A percentile compares a stretch with the other conserved stretches of the same genome.
phyloP scores from a whole-genome alignment of 2,888 invertebrate genomes.

The Lottia gigantea region DNA sequence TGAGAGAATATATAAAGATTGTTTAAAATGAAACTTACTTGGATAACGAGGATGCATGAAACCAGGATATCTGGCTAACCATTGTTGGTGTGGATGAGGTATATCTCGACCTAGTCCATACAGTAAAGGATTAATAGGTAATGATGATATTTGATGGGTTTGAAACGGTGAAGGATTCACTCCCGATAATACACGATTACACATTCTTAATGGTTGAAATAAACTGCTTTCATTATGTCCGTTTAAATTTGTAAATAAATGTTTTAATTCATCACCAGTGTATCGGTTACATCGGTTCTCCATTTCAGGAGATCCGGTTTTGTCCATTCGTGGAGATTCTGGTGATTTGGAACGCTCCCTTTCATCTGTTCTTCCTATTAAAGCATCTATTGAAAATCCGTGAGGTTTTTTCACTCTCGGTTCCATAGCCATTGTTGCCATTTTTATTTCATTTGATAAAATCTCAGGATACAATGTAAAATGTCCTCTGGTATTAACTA shows the following conservation, averaged over 20 bases:
- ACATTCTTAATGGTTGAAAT: conserved; percentile 30
- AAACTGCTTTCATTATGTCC: conserved; percentile 22
- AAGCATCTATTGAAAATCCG: conserved; percentile 3
- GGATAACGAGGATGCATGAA: conserved; percentile 35
- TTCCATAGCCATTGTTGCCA: conserved; percentile 7
- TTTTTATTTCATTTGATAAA: not conserved
- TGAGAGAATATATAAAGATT: too few relatives aligned
- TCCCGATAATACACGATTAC: conserved; percentile 28
- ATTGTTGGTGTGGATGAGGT: conserved; percentile 20
- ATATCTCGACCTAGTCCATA: conserved; percentile 31
- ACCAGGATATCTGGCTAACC: conserved; percentile 29
- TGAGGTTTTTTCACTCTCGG: conserved; percentile 2
- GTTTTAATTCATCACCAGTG: conserved; percentile 33
- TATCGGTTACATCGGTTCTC: conserved; percentile 30
- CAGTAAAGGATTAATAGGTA: conserved; percentile 30
- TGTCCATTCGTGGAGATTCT: conserved; percentile 25
- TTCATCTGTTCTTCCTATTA: not conserved
- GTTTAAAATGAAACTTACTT: conserved; percentile 22
- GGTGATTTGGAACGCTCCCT: conserved; percentile 13
- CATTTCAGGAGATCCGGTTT: conserved; percentile 30
- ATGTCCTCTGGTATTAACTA: too few relatives aligned
- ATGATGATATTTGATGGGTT: conserved; percentile 24
- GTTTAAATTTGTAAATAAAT: conserved; percentile 24
- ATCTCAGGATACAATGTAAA: too few relatives aligned
- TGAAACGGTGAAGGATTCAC: conserved; percentile 17